Evolutionary conservation across 1,140 invertebrate genomes (phyloP).

Genomic region (Cephus cinctus): DNA sequence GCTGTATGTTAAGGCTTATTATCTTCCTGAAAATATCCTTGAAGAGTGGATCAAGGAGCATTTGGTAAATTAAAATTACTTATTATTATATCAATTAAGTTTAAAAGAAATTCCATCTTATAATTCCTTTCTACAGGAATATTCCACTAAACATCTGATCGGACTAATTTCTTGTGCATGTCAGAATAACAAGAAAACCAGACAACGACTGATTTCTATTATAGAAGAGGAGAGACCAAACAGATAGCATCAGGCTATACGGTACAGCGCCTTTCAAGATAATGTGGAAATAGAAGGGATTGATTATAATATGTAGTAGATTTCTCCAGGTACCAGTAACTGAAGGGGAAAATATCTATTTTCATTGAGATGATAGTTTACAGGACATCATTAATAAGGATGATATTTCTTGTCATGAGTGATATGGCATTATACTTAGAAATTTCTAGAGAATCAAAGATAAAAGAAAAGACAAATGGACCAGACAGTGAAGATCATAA

Average conservation of each 20-base stretch:
- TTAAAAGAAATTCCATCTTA: background rate
- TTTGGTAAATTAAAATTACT: conserved; percentile 57
- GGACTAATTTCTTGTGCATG: conserved; percentile 83
- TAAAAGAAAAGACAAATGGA: too few species aligned
- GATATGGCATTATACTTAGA: too few species aligned
- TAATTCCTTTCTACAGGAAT: conserved; percentile 65
- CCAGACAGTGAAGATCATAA: too few species aligned
- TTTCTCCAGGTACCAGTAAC: too few species aligned
- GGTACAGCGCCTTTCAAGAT: too few species aligned
- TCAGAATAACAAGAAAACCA: conserved; percentile 84
- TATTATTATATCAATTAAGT: background rate
- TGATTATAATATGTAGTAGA: too few species aligned
- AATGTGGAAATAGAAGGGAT: too few species aligned
- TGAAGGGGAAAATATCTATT: too few species aligned
- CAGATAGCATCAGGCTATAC: conserved; percentile 16
- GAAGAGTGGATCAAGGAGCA: conserved; percentile 88
- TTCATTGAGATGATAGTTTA: too few species aligned
- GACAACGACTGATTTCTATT: conserved; percentile 71
- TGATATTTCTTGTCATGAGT: too few species aligned
- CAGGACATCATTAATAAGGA: too few species aligned
- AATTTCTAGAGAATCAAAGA: too few species aligned
- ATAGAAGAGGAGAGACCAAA: conserved; percentile 64
- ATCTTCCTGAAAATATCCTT: conserved; percentile 83
- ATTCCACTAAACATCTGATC: conserved; percentile 83
- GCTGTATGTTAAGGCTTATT: conserved; percentile 94